Conservation (phyloP, 2,888 invertebrate species). For the Agonopterix alstromeriana region DNA sequence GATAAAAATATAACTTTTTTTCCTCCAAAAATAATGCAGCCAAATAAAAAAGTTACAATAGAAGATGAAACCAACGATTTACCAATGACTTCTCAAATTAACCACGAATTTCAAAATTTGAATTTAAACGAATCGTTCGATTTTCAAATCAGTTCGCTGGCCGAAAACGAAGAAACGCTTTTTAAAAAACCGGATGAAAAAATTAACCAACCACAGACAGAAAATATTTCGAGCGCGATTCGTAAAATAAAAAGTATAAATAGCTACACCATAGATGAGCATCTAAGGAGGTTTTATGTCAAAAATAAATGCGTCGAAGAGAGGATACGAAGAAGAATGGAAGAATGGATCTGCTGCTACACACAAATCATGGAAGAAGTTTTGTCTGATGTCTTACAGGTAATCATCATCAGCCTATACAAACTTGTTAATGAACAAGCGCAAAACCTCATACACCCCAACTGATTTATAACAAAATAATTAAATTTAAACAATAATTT, state of each 20-base stretch:
- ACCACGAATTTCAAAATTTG: background rate
- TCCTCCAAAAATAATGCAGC: background rate
- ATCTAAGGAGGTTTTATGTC: slow-evolving; percentile 22
- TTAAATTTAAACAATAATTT: too few species aligned
- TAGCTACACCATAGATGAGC: slow-evolving; percentile 12
- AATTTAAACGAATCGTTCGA: background rate
- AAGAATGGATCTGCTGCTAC: slow-evolving; percentile 42
- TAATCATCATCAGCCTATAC: background rate
- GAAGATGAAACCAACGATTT: background rate
- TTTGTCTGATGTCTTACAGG: slow-evolving; percentile 28
- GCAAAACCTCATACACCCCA: too few species aligned
- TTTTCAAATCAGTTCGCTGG: background rate
- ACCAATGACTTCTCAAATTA: background rate
- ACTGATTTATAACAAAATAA: too few species aligned
- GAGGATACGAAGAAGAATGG: slow-evolving; percentile 25
- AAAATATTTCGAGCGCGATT: background rate
- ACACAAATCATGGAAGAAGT: slow-evolving; percentile 45
- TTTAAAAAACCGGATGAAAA: background rate
- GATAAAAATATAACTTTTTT: background rate
- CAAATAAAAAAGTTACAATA: background rate
- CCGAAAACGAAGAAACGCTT: background rate
- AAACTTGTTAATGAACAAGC: too few species aligned
- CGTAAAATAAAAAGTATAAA: slow-evolving; percentile 4
- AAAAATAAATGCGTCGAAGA: slow-evolving; percentile 19
- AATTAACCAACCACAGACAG: background rate